phyloP scores from a whole-genome alignment of 2,797 vertebrate species.

The Ceryle rudis region DNA sequence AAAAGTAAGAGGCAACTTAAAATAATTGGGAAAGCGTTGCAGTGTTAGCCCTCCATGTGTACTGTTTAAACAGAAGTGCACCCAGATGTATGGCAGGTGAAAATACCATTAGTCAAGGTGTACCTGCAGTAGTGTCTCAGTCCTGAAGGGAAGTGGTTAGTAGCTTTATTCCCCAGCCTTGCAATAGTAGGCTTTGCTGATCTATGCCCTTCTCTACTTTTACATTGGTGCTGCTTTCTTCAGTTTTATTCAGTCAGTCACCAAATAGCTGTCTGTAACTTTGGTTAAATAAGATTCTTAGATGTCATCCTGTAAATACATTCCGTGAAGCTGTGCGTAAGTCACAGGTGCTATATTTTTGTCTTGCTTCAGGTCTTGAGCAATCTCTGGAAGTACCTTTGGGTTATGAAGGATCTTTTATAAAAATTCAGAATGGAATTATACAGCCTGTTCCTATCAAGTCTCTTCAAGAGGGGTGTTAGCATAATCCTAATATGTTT shows the following conservation, averaged over 20 bases:
- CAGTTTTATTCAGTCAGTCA: not conserved
- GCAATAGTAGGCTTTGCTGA: not conserved
- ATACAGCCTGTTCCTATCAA: not conserved
- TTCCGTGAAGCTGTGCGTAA: not conserved
- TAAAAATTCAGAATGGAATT: not conserved
- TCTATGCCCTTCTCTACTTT: not conserved
- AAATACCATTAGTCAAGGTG: not conserved
- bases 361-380: not conserved
- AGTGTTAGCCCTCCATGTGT: not conserved
- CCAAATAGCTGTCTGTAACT: not conserved
- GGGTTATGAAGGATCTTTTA: not conserved
- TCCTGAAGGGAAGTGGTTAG: not conserved
- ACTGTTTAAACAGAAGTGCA: not conserved
- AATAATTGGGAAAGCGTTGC: constrained; percentile 10
- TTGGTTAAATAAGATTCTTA: not conserved
- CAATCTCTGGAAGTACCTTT: not conserved
- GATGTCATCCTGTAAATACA: not conserved
- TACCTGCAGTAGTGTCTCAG: not conserved
- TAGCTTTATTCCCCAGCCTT: not conserved
- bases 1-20: constrained; percentile 20
- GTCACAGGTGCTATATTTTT: not conserved
- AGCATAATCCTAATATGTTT: not conserved
- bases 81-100: not conserved
- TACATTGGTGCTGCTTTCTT: not conserved
- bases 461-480: not conserved